phyloP scores from a whole-genome alignment of 2,888 invertebrate species.

The Anodontia alba region DNA sequence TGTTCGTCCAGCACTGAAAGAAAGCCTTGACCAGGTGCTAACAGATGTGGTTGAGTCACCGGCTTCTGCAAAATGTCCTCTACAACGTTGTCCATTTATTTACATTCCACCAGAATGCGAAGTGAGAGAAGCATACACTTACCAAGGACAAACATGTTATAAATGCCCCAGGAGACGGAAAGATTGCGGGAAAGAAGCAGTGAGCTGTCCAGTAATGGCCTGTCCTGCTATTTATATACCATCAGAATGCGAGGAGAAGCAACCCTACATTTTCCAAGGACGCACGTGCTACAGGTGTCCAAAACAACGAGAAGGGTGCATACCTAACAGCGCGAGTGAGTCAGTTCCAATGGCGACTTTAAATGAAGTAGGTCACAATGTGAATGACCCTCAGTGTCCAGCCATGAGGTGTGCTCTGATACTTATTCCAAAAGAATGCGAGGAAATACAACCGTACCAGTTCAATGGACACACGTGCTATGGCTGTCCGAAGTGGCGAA shows the following conservation, averaged over 20 bases:
- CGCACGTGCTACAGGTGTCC: slow-evolving; percentile 39
- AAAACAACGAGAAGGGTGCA: slow-evolving; percentile 30
- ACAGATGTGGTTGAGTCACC: neutral
- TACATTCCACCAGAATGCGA: neutral
- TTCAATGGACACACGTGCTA: slow-evolving; percentile 50
- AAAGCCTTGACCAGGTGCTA: neutral
- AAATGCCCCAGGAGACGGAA: slow-evolving; percentile 1
- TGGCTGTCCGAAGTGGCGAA: slow-evolving; percentile 49
- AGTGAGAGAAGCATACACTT: neutral
- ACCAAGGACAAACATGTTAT: neutral
- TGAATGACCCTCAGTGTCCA: slow-evolving; percentile 36
- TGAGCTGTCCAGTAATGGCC: slow-evolving; percentile 28
- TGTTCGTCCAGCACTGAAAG: neutral
- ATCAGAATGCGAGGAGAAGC: slow-evolving; percentile 32
- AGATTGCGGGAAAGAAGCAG: neutral
- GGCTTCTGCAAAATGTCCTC: neutral
- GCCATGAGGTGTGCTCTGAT: slow-evolving; percentile 30
- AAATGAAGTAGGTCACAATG: neutral
- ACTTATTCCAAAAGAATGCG: slow-evolving; percentile 43
- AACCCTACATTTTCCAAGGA: slow-evolving; percentile 15
- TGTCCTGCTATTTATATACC: slow-evolving; percentile 38
- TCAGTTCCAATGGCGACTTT: neutral
- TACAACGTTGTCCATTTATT: neutral
- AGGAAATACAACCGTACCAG: slow-evolving; percentile 38
- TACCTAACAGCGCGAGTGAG: neutral